Evolutionary conservation across 2,888 invertebrate genomes (phyloP).

Genomic region (Nymphalis c-album): DNA sequence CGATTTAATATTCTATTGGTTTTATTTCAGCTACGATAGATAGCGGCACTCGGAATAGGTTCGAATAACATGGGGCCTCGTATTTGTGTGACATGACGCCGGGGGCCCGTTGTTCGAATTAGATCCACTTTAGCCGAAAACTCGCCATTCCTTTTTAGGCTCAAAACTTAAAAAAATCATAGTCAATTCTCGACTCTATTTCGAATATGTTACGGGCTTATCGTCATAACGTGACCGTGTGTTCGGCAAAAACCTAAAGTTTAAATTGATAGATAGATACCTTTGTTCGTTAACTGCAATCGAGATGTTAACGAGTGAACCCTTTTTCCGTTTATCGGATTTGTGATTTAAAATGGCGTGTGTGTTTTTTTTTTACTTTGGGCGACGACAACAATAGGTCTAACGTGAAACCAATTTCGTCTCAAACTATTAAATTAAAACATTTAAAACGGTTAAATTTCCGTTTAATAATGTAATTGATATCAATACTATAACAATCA

Average conservation of each 20-base stretch:
- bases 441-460: too few relatives aligned
- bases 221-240: neutral
- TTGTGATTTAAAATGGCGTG: slow-evolving; percentile 17
- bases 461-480: neutral
- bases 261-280: slow-evolving; percentile 27
- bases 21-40: slow-evolving; percentile 34
- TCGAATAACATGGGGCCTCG: slow-evolving; percentile 29
- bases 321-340: slow-evolving; percentile 28
- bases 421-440: neutral
- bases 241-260: slow-evolving; percentile 8
- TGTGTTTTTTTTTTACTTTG: slow-evolving; percentile 2
- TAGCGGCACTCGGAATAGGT: slow-evolving; percentile 32
- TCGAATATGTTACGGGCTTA: slow-evolving; percentile 10
- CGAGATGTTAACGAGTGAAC: slow-evolving; percentile 33
- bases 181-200: slow-evolving; percentile 21
- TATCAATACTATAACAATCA: neutral
- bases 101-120: slow-evolving; percentile 32
- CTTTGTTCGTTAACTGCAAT: slow-evolving; percentile 36
- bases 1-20: slow-evolving; percentile 36
- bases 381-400: neutral
- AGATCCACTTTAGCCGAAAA: slow-evolving; percentile 26
- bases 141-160: slow-evolving; percentile 2
- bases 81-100: slow-evolving; percentile 32
- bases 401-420: neutral
- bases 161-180: slow-evolving; percentile 1